Conservation (phyloP, 2,888 invertebrate species). For the Blastobasis lacticolella region DNA sequence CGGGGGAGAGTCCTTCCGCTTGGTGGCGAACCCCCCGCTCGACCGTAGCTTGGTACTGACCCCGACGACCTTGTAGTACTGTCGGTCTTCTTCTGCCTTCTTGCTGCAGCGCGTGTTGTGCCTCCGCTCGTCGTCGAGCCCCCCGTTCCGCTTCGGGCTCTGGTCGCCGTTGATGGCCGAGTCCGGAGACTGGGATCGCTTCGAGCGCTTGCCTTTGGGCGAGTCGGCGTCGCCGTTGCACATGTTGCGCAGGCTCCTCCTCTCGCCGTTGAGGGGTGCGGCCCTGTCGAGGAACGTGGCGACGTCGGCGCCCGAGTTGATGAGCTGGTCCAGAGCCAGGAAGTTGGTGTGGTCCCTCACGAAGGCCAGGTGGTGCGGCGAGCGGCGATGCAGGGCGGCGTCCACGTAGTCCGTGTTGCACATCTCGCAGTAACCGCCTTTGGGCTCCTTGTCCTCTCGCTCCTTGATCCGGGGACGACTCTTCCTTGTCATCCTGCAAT, state of each 20-base stretch:
- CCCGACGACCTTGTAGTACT: conserved; percentile 83
- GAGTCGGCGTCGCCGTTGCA: conserved; percentile 51
- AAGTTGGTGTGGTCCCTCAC: conserved; percentile 84
- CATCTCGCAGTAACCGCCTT: conserved; percentile 85
- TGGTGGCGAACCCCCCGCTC: conserved; percentile 58
- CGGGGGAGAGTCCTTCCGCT: conserved; percentile 48
- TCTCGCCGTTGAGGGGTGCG: conserved; percentile 54
- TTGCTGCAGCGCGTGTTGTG: conserved; percentile 53
- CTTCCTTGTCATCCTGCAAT: conserved; percentile 73
- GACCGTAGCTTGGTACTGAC: conserved; percentile 80
- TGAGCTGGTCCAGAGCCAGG: conserved; percentile 81
- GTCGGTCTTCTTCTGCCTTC: conserved; percentile 44
- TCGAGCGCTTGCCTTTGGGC: conserved; percentile 35
- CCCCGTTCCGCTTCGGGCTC: conserved; percentile 47
- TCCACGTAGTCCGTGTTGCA: conserved; percentile 84
- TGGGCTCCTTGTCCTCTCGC: conserved; percentile 51
- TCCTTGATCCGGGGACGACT: conserved; percentile 62
- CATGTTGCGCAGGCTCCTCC: conserved; percentile 48
- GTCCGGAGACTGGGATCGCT: conserved; percentile 46
- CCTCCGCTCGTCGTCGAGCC: conserved; percentile 41
- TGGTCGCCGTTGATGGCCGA: conserved; percentile 36
- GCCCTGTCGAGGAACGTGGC: conserved; percentile 79
- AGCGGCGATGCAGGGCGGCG: conserved; percentile 80
- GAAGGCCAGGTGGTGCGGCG: conserved; percentile 82
- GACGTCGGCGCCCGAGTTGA: conserved; percentile 78